Evolutionary conservation across 1,140 invertebrate genomes (phyloP).

Genomic region (Drosophila tsacasi): DNA sequence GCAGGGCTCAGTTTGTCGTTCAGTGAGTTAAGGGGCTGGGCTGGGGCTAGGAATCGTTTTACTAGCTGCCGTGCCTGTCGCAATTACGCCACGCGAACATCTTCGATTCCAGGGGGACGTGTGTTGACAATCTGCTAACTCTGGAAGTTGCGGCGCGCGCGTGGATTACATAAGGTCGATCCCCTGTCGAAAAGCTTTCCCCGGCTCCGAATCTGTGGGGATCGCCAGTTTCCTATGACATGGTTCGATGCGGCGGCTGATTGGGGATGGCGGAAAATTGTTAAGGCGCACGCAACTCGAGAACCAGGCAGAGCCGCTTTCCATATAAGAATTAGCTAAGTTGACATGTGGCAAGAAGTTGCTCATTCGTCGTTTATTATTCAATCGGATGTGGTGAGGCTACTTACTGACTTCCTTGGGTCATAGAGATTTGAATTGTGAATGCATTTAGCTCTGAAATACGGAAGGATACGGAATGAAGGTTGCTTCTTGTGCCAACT

Average conservation of each 20-base stretch:
- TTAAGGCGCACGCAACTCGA: slow-evolving; percentile 59
- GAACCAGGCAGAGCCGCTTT: slow-evolving; percentile 5
- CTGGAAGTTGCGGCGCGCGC: slow-evolving; percentile 17
- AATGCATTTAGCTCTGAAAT: neutral
- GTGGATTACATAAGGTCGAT: slow-evolving; percentile 38
- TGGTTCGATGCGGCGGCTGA: slow-evolving; percentile 69
- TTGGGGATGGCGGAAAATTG: slow-evolving; percentile 51
- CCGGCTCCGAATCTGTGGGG: slow-evolving; percentile 3
- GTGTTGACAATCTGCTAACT: slow-evolving; percentile 60
- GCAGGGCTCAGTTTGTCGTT: neutral
- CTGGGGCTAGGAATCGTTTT: slow-evolving; percentile 25
- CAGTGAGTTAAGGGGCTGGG: slow-evolving; percentile 7
- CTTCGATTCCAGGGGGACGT: slow-evolving; percentile 25
- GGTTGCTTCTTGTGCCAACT: too few relatives aligned
- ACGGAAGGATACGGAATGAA: neutral
- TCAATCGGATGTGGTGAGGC: slow-evolving; percentile 25
- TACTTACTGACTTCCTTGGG: slow-evolving; percentile 2
- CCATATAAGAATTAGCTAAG: slow-evolving; percentile 20
- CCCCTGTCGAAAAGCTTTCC: slow-evolving; percentile 34
- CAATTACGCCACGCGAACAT: slow-evolving; percentile 54
- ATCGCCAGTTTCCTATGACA: slow-evolving; percentile 47
- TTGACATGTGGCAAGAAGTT: neutral
- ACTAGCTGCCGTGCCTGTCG: slow-evolving; percentile 52
- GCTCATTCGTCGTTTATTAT: slow-evolving; percentile 33
- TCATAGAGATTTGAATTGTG: neutral